Evolutionary conservation across 2,888 invertebrate genomes (phyloP).

Genomic region (Brachyptera risi): DNA sequence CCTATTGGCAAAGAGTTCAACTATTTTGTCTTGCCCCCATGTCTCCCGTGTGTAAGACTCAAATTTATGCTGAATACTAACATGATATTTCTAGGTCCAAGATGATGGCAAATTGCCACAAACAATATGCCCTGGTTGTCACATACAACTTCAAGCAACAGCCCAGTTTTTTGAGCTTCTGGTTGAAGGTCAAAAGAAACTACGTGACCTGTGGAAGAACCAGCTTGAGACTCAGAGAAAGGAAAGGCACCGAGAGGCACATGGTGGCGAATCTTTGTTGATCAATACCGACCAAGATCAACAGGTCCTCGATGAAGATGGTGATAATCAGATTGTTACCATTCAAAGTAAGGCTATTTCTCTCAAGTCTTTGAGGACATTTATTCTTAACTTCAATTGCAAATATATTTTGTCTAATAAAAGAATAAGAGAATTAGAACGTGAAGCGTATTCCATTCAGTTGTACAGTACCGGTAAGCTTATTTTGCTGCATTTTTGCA

Average conservation of each 20-base stretch:
- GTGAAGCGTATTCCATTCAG: no score
- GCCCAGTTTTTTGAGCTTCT: slow-evolving; percentile 69
- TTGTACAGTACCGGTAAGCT: no score
- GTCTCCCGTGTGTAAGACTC: no score
- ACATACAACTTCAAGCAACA: slow-evolving; percentile 69
- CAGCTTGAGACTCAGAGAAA: slow-evolving; percentile 40
- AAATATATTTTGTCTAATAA: no score
- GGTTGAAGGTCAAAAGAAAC: slow-evolving; percentile 62
- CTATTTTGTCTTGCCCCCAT: no score
- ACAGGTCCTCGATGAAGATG: neutral
- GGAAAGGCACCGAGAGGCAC: neutral
- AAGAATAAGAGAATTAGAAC: no score
- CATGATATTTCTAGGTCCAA: slow-evolving; percentile 50
- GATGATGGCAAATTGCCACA: slow-evolving; percentile 67
- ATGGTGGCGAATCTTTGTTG: neutral
- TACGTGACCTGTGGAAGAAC: slow-evolving; percentile 48
- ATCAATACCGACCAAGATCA: neutral
- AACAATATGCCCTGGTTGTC: slow-evolving; percentile 72
- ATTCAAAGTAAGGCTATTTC: no score
- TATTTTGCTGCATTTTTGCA: no score
- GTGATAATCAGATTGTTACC: no score
- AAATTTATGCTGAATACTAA: neutral
- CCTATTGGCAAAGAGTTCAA: no score
- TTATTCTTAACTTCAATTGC: no score
- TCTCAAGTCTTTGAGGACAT: no score